A percentile compares a stretch with the other conserved stretches of the same genome.
These are phyloP conservation scores for Agrotis segetum DNA, from an alignment of 2,888 invertebrate species.

Conservation along the genomic window DNA sequence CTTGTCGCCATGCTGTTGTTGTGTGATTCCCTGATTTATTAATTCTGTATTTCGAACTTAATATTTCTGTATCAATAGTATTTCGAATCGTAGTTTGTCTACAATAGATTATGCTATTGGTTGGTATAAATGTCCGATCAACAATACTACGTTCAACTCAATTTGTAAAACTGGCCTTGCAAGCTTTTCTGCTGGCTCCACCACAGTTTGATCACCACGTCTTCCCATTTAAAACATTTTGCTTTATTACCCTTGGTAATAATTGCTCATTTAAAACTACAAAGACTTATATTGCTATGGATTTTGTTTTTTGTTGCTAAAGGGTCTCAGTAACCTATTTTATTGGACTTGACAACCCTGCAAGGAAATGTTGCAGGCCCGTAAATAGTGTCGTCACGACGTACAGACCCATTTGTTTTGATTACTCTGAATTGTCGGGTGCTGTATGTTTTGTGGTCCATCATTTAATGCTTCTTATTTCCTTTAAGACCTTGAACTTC, in stretches of 20 bases:
- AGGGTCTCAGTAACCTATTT: neutral
- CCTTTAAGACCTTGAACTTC: slow-evolving; percentile 18
- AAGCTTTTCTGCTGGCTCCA: neutral
- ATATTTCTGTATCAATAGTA: neutral
- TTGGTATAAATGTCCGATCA: neutral
- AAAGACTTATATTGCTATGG: no score
- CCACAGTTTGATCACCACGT: no score
- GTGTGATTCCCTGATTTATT: no score
- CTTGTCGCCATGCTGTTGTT: no score
- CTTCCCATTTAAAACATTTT: no score
- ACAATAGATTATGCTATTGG: neutral
- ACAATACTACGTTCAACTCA: no score
- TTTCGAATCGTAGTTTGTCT: neutral
- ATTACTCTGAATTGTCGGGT: slow-evolving; percentile 63
- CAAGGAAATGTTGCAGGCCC: slow-evolving; percentile 29
- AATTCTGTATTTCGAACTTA: neutral
- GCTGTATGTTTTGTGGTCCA: slow-evolving; percentile 40
- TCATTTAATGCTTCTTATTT: slow-evolving; percentile 20
- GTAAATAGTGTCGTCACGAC: slow-evolving; percentile 69
- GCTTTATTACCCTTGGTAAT: no score
- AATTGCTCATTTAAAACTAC: no score
- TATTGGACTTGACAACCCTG: slow-evolving; percentile 36
- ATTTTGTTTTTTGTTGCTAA: no score
- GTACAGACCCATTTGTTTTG: slow-evolving; percentile 61
- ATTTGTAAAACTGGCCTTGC: no score